A percentile compares a stretch with the other conserved stretches of the same genome.
Conservation (phyloP, 2,113 vertebrate genomes). For the Microtus richardsoni region DNA sequence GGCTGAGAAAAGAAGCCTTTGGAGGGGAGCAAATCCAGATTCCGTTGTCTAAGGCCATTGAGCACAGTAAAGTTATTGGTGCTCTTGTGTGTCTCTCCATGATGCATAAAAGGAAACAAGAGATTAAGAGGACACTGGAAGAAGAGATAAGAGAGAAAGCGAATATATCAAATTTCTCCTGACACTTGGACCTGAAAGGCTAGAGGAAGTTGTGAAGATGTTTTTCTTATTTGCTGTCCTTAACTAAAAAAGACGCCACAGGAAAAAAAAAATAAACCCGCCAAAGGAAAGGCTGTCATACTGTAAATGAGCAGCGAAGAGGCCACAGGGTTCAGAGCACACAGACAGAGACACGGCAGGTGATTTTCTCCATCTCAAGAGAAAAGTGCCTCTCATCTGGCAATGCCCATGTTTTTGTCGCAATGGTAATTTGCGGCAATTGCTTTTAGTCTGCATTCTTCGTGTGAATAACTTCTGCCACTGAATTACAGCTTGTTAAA, state of each 20-base stretch:
- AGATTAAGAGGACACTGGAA: neutral
- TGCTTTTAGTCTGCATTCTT: conserved; percentile 9
- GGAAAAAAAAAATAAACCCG: neutral
- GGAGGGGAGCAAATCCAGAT: neutral
- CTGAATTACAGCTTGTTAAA: neutral
- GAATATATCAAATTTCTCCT: neutral
- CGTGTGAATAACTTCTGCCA: neutral
- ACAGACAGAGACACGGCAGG: neutral
- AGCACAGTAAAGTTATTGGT: neutral
- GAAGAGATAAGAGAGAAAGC: neutral
- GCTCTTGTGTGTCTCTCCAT: neutral
- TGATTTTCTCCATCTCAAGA: neutral
- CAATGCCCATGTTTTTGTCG: neutral
- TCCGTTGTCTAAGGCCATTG: neutral
- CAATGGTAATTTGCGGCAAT: neutral
- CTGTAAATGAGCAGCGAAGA: neutral
- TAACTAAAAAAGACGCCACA: neutral
- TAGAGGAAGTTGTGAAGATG: neutral
- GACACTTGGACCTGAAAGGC: neutral
- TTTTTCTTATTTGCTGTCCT: neutral
- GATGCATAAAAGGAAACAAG: no score
- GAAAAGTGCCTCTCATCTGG: neutral
- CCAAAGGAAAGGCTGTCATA: neutral
- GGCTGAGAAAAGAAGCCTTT: neutral
- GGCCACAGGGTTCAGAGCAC: neutral